phyloP scores from a whole-genome alignment of 53 echinoderm and acorn worm species.

The Antedon mediterranea region DNA sequence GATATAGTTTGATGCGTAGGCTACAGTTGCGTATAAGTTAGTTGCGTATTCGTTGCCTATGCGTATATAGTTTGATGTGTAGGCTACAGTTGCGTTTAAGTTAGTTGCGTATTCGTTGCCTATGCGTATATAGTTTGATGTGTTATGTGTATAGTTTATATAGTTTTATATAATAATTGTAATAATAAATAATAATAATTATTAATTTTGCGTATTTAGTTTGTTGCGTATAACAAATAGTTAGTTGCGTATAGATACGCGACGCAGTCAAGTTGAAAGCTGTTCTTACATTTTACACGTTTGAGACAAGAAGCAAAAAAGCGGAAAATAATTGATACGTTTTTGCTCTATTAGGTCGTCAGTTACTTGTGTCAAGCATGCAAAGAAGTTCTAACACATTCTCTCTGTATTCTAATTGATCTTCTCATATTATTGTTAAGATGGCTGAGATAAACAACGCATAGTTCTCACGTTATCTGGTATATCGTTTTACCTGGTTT shows the following conservation, averaged over 20 bases:
- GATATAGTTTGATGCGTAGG: too few relatives aligned
- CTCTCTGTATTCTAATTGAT: background rate
- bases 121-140: too few relatives aligned
- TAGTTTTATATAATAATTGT: too few relatives aligned
- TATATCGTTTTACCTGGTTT: background rate
- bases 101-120: too few relatives aligned
- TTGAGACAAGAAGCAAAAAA: background rate
- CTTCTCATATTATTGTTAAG: background rate
- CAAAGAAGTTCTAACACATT: background rate
- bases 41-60: too few relatives aligned
- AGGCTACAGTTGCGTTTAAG: too few relatives aligned
- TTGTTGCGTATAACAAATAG: background rate
- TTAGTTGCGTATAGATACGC: background rate
- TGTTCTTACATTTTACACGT: background rate
- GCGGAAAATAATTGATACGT: background rate
- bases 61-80: too few relatives aligned
- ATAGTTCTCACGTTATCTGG: background rate
- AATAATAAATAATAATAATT: too few relatives aligned
- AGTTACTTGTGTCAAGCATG: background rate
- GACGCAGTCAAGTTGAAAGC: background rate
- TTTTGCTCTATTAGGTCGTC: background rate
- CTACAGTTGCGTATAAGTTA: too few relatives aligned
- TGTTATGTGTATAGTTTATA: too few relatives aligned
- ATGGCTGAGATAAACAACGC: background rate
- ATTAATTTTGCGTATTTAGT: too few relatives aligned